Base-by-base conservation (phyloP, 2,113 vertebrate genomes). In the Pungitius pungitius region DNA sequence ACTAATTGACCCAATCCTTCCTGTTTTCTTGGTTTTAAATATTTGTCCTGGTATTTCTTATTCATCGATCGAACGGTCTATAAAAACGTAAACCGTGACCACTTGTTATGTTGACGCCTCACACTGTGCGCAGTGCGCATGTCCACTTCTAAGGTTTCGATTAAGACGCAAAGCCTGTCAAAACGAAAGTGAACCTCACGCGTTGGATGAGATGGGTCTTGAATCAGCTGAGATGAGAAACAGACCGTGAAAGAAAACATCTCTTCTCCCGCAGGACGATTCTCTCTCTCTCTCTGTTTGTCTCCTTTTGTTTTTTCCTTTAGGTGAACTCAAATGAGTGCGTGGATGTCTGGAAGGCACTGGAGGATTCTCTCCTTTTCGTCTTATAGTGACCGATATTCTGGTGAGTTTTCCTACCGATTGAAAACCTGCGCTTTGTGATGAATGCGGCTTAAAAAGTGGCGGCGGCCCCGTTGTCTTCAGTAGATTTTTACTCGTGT, bases 81-180 rank as follows among this genome's bases (percentile, higher is more conserved):
- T 30, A 2, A 30, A 30, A 30, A 30, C 30, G 30, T 35, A 35
- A 35, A 35, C 33, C 33, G 5, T 35, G n/a, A n/a, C 6, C 33
- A 35, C 45, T 0, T 6, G 20, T 45, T 58, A 14, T 6, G 3
- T 39, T 3, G 14, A 33, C 1, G 0, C 17, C 12, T 30, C 7
- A 27, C 40, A 20, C 3, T 37, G 56, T 57, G 56, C 62, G 61
- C 56, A n/a, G 4, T 63, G 59, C 57, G 57, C 73, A 2, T 33
- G 60, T 5, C 75, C 49, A 8, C 49, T 13, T 3, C 2, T 54
- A 58, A 45, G 71, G 83, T 89, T 90, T 89, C 89, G 67, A 27
- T 76, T 82, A n/a, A 14, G 42, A 2, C n/a, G 24, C 8, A 43
- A 73, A 47, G 47, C 2, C 39, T 3, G 0, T 1, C 6, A 78